Evolutionary conservation across 2,888 invertebrate genomes (phyloP).

Genomic region (Onchidella celtica): DNA sequence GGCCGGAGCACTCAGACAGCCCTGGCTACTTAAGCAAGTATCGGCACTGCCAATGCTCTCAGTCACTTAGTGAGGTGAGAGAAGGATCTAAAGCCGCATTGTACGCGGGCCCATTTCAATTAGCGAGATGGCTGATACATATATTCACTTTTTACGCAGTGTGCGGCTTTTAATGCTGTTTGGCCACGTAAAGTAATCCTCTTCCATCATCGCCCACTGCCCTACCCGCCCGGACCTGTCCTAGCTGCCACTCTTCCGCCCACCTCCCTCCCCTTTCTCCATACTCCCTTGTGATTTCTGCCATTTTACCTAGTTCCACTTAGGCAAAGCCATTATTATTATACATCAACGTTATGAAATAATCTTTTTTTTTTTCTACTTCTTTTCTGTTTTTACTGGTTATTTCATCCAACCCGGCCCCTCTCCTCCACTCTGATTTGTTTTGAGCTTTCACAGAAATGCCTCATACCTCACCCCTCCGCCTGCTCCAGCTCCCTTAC

Average conservation of each 20-base stretch:
- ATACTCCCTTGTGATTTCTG: too few species aligned
- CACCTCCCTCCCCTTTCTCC: too few species aligned
- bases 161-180: neutral
- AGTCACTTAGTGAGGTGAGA: neutral
- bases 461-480: neutral
- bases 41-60: neutral
- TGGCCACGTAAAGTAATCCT: neutral
- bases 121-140: conserved; percentile 10
- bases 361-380: too few species aligned
- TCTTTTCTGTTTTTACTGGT: too few species aligned
- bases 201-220: neutral
- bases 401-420: too few species aligned
- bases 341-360: too few species aligned
- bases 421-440: too few species aligned
- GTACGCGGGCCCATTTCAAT: conserved; percentile 15
- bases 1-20: neutral
- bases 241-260: too few species aligned
- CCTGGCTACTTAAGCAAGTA: neutral
- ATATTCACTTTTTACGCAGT: neutral
- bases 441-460: too few species aligned
- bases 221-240: too few species aligned
- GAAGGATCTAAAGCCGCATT: neutral
- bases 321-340: too few species aligned
- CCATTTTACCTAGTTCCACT: too few species aligned
- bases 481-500: neutral